These are phyloP conservation scores for Lasioglossum morio DNA, from an alignment of 2,888 invertebrate genomes.

Conservation along the genomic window DNA sequence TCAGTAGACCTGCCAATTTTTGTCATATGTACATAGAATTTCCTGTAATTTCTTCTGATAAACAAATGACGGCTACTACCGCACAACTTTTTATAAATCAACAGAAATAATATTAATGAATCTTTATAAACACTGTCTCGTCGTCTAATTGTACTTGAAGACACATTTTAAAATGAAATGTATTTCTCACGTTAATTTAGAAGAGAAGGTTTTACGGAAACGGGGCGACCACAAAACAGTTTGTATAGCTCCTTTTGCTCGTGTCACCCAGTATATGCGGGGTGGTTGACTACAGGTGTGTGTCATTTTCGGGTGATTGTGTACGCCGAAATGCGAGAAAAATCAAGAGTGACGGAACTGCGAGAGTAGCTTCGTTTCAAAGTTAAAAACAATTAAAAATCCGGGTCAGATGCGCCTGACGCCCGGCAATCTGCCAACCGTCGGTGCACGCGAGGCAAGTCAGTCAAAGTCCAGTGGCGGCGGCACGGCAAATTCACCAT, in stretches of 20 bases:
- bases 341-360: conserved; percentile 1
- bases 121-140: not conserved
- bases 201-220: not conserved
- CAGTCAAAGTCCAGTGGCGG: not conserved
- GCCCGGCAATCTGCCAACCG: conserved; percentile 6
- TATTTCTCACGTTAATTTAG: not conserved
- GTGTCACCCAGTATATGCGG: not conserved
- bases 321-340: not conserved
- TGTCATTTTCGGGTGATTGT: conserved; percentile 2
- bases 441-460: not conserved
- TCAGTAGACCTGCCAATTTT: too few relatives aligned
- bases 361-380: conserved; percentile 3
- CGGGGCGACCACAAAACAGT: not conserved
- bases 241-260: not conserved
- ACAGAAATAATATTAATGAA: not conserved
- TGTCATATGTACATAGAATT: too few relatives aligned
- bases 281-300: not conserved
- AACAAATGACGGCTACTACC: not conserved
- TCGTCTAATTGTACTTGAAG: not conserved
- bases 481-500: not conserved
- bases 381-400: conserved; percentile 12
- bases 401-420: conserved; percentile 8
- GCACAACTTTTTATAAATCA: not conserved
- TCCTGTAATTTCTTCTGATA: not conserved
- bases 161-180: not conserved